Percentiles rank a stretch among this genome's conserved stretches.
phyloP scores from a whole-genome alignment of 2,888 invertebrate genomes.

The Chloroclystis v-ata region DNA sequence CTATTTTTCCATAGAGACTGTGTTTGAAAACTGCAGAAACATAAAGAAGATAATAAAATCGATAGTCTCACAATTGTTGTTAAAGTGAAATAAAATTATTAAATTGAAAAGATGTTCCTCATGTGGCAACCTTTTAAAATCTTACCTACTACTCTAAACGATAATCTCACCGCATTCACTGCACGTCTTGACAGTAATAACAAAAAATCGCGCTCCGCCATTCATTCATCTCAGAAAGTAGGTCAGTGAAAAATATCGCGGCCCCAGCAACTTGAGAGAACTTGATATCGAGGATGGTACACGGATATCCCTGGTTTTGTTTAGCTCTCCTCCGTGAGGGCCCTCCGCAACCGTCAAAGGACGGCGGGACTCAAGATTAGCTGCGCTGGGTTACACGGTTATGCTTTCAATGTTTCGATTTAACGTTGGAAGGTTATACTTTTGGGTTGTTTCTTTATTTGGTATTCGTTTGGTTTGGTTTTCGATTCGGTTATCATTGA shows the following conservation, averaged over 20 bases:
- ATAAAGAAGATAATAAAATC: too few relatives aligned
- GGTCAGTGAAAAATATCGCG: slow-evolving; percentile 57
- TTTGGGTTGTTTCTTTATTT: neutral
- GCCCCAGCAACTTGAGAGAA: slow-evolving; percentile 45
- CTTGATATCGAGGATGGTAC: slow-evolving; percentile 38
- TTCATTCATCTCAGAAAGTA: slow-evolving; percentile 36
- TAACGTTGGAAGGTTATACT: slow-evolving; percentile 4
- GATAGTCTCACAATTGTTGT: too few relatives aligned
- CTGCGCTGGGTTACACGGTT: slow-evolving; percentile 5
- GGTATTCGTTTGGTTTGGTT: neutral
- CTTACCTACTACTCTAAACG: too few relatives aligned
- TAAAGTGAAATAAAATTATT: too few relatives aligned
- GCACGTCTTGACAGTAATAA: slow-evolving; percentile 19
- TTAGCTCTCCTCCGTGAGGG: slow-evolving; percentile 49
- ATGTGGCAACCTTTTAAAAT: too few relatives aligned
- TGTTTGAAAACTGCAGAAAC: too few relatives aligned
- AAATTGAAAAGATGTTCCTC: too few relatives aligned
- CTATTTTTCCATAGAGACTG: too few relatives aligned
- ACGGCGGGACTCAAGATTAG: slow-evolving; percentile 27
- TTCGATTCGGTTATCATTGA: neutral
- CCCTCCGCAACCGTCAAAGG: slow-evolving; percentile 45
- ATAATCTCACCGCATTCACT: too few relatives aligned
- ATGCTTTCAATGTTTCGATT: slow-evolving; percentile 13
- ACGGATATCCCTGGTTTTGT: slow-evolving; percentile 53
- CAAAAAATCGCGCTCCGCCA: slow-evolving; percentile 23